These are phyloP conservation scores for Euschistus heros DNA, from an alignment of 1,140 invertebrate genomes.

Conservation along the genomic window DNA sequence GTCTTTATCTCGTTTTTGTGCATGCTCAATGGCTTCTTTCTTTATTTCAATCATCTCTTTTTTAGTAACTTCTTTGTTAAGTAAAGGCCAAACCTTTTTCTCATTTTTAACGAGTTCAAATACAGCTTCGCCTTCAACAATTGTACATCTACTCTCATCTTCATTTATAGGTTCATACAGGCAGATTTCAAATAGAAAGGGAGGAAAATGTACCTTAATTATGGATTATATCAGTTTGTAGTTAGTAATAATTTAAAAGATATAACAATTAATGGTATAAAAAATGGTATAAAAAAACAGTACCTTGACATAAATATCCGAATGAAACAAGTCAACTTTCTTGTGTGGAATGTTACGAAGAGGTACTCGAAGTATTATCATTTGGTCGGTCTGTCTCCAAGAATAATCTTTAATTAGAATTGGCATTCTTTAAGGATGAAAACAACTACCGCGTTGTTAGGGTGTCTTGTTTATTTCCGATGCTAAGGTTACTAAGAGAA, in stretches of 20 bases:
- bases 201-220: constrained; percentile 47
- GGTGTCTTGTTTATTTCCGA: too few species aligned
- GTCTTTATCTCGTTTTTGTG: constrained; percentile 41
- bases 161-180: constrained; percentile 44
- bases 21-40: constrained; percentile 40
- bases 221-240: neutral
- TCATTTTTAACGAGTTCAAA: constrained; percentile 49
- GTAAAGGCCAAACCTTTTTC: constrained; percentile 42
- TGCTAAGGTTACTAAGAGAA: too few species aligned
- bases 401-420: constrained; percentile 55
- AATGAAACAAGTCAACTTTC: constrained; percentile 50
- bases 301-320: constrained; percentile 49
- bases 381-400: constrained; percentile 51
- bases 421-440: constrained; percentile 42
- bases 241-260: neutral
- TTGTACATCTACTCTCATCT: constrained; percentile 44
- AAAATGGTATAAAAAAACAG: neutral
- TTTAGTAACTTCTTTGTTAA: constrained; percentile 41
- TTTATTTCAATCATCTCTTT: constrained; percentile 43
- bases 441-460: too few species aligned
- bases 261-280: neutral
- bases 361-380: constrained; percentile 45
- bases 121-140: constrained; percentile 42
- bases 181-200: constrained; percentile 55
- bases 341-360: constrained; percentile 39